These are phyloP conservation scores for Napeogenes inachia DNA, from an alignment of 2,888 invertebrate genomes.

Conservation along the genomic window DNA sequence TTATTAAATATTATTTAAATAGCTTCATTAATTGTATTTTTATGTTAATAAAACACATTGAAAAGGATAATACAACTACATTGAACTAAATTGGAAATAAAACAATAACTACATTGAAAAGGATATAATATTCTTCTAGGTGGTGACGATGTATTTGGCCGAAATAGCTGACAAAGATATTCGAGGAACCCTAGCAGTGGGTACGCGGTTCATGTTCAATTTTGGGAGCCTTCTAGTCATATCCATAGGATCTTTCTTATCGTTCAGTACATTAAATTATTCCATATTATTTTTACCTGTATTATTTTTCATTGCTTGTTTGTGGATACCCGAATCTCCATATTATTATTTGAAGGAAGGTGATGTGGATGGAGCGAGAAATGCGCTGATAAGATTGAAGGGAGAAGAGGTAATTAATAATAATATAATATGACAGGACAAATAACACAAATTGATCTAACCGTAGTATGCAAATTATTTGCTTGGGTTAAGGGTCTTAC, in stretches of 20 bases:
- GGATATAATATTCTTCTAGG: constrained; percentile 43
- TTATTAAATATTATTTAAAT: too few species aligned
- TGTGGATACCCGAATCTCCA: constrained; percentile 79
- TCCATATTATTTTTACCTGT: constrained; percentile 62
- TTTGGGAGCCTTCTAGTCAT: constrained; percentile 61
- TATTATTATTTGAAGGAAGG: constrained; percentile 75
- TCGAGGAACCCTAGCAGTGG: constrained; percentile 51
- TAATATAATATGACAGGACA: too few species aligned
- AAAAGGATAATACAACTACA: too few species aligned
- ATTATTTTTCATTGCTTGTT: constrained; percentile 63
- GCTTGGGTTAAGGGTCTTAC: too few species aligned
- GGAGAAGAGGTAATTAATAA: constrained; percentile 42
- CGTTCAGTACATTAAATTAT: constrained; percentile 58
- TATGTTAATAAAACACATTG: too few species aligned
- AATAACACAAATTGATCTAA: too few species aligned
- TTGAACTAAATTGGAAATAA: too few species aligned
- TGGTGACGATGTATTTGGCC: constrained; percentile 57
- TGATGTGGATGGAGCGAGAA: constrained; percentile 59
- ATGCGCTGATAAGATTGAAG: constrained; percentile 54
- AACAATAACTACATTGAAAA: neutral
- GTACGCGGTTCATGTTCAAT: constrained; percentile 52
- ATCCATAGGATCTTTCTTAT: constrained; percentile 56
- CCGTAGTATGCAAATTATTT: too few species aligned
- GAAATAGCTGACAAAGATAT: constrained; percentile 68
- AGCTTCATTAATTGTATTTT: too few species aligned